These are phyloP conservation scores for Bradysia coprophila DNA, from an alignment of 1,140 invertebrate genomes.

Conservation along the genomic window DNA sequence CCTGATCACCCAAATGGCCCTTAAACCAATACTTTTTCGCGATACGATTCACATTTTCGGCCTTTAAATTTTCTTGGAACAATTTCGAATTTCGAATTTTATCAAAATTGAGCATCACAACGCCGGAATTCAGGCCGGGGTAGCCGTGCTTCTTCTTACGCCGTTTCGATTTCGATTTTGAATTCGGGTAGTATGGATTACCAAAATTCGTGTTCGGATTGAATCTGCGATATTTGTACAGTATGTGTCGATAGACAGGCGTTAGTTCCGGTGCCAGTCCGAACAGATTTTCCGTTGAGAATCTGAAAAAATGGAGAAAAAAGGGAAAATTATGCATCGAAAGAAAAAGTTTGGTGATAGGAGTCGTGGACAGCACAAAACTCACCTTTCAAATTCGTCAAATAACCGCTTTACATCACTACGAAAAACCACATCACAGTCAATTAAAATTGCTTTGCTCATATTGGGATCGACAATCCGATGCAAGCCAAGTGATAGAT, in stretches of 20 bases:
- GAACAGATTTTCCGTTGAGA: constrained; percentile 34
- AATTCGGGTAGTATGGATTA: constrained; percentile 16
- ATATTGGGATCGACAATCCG: constrained; percentile 40
- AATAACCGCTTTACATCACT: constrained; percentile 48
- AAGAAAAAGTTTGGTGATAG: background rate
- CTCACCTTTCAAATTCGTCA: constrained; percentile 34
- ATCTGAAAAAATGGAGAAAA: too few relatives aligned
- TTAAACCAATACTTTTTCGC: constrained; percentile 49
- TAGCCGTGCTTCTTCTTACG: constrained; percentile 29
- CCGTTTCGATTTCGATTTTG: background rate
- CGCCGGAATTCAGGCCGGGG: constrained; percentile 67
- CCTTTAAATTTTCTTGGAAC: constrained; percentile 35
- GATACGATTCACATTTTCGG: constrained; percentile 33
- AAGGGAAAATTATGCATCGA: too few relatives aligned
- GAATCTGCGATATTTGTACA: constrained; percentile 44
- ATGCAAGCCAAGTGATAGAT: constrained; percentile 57
- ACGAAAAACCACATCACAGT: constrained; percentile 62
- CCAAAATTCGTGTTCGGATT: constrained; percentile 41
- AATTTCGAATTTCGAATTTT: constrained; percentile 41
- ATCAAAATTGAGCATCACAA: constrained; percentile 53
- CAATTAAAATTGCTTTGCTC: constrained; percentile 49
- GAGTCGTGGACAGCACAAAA: constrained; percentile 16
- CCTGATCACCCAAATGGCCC: constrained; percentile 75
- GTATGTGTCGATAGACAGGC: constrained; percentile 62
- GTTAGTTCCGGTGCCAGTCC: constrained; percentile 60